Conservation (phyloP, 2,113 vertebrate species). For the Monopterus albus region DNA sequence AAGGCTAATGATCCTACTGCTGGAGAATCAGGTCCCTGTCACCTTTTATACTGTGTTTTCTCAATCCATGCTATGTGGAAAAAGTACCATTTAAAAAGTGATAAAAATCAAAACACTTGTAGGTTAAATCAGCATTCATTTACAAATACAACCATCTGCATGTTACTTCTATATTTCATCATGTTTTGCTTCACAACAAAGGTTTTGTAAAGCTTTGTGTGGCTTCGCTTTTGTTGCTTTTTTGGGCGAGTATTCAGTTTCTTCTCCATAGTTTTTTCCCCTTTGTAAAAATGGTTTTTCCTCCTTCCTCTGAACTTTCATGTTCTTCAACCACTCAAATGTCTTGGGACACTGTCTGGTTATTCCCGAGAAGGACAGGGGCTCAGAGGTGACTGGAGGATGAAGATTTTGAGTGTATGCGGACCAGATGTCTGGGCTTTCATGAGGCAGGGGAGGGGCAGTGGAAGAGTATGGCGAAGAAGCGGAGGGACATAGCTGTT, state of each 20-base stretch:
- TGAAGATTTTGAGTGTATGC: conserved; percentile 82
- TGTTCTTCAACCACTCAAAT: conserved; percentile 54
- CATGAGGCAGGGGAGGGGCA: conserved; percentile 60
- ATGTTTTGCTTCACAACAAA: conserved; percentile 1
- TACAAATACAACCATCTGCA: conserved; percentile 1
- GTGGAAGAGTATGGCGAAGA: conserved; percentile 40
- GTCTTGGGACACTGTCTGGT: conserved; percentile 69
- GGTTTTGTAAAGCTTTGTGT: neutral
- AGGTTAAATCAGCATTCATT: neutral
- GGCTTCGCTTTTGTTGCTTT: conserved; percentile 11
- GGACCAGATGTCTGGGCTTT: conserved; percentile 89
- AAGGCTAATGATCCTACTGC: conserved; percentile 26
- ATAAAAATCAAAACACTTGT: neutral
- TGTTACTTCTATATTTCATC: neutral
- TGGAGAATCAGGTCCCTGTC: conserved; percentile 3
- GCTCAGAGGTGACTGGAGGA: conserved; percentile 66
- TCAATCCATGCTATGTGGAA: neutral
- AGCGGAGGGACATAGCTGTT: conserved; percentile 82
- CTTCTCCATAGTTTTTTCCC: conserved; percentile 2
- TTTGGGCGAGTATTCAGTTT: neutral
- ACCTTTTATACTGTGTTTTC: neutral
- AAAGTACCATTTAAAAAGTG: neutral
- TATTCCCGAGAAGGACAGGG: conserved; percentile 65
- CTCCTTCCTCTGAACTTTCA: conserved; percentile 16
- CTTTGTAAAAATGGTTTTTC: conserved; percentile 4